A percentile compares a stretch with the other conserved stretches of the same genome.
Evolutionary conservation across 2,797 vertebrate species (phyloP).

Genomic region (Gymnodraco acuticeps): DNA sequence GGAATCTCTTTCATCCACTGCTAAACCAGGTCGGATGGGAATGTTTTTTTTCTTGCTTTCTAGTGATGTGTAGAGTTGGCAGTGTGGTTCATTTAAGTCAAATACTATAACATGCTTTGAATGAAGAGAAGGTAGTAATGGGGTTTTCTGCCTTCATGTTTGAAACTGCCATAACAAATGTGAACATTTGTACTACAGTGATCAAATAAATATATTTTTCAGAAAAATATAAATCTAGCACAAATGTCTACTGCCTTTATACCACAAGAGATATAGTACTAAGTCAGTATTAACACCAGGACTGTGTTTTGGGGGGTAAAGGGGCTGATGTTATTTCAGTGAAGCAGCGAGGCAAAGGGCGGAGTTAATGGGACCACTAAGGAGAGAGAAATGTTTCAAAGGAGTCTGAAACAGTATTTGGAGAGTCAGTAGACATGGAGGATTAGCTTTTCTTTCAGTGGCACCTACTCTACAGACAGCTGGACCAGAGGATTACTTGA

Average conservation of each 20-base stretch:
- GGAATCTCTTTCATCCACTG: conserved; percentile 58
- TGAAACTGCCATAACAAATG: conserved; percentile 14
- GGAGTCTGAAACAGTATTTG: conserved; percentile 54
- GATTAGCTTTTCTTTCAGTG: conserved; percentile 37
- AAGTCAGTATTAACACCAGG: conserved; percentile 53
- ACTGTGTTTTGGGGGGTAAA: conserved; percentile 44
- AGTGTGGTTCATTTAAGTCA: conserved; percentile 35
- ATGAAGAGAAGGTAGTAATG: conserved; percentile 1
- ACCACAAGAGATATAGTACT: conserved; percentile 16
- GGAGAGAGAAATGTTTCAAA: conserved; percentile 71
- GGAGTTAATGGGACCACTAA: conserved; percentile 70
- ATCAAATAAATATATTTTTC: neutral
- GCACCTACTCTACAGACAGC: neutral
- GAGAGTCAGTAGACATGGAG: conserved; percentile 50
- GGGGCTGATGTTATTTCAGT: conserved; percentile 69
- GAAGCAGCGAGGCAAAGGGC: conserved; percentile 70
- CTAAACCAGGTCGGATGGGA: conserved; percentile 46
- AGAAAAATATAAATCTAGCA: conserved; percentile 3
- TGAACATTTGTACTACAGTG: neutral
- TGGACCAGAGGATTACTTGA: neutral
- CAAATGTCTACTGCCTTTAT: neutral
- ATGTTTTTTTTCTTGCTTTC: conserved; percentile 40
- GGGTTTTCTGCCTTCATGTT: neutral
- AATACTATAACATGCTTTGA: conserved; percentile 18
- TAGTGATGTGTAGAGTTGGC: conserved; percentile 41